Conservation (phyloP, 2,888 invertebrate genomes). For the Xestia rhomboidea region DNA sequence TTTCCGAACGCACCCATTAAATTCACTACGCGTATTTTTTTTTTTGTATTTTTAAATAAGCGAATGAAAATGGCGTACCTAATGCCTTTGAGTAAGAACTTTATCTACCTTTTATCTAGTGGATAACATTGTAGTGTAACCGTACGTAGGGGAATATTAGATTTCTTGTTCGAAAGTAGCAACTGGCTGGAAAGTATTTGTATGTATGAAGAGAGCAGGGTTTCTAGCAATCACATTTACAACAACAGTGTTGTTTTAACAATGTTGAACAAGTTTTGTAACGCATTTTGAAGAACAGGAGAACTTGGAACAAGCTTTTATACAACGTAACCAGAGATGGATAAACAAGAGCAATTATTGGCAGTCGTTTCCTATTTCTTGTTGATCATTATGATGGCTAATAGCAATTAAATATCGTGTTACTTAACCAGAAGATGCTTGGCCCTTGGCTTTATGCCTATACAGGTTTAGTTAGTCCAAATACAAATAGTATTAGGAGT, state of each 20-base stretch:
- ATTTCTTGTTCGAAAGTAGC: conserved; percentile 38
- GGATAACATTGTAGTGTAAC: conserved; percentile 20
- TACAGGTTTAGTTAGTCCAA: neutral
- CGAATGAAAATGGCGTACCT: conserved; percentile 6
- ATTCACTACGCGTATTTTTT: conserved; percentile 36
- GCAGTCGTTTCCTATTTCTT: neutral
- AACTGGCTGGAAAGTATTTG: conserved; percentile 24
- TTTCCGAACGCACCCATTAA: conserved; percentile 55
- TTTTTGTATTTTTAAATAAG: conserved; percentile 29
- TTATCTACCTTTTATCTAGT: conserved; percentile 21
- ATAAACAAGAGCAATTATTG: conserved; percentile 1
- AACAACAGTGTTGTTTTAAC: conserved; percentile 32
- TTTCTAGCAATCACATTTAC: conserved; percentile 55
- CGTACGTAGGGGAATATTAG: conserved; percentile 24
- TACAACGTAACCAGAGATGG: conserved; percentile 11
- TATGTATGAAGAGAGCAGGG: conserved; percentile 33
- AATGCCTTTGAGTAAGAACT: conserved; percentile 14
- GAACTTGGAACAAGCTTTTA: conserved; percentile 24
- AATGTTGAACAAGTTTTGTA: conserved; percentile 39
- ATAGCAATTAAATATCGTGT: conserved; percentile 4
- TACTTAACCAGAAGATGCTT: neutral
- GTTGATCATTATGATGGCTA: neutral
- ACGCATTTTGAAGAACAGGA: conserved; percentile 27
- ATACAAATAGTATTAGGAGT: neutral
- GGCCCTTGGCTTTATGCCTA: neutral